Conservation (phyloP, 2,113 vertebrate genomes). For the Nesospiza acunhae region DNA sequence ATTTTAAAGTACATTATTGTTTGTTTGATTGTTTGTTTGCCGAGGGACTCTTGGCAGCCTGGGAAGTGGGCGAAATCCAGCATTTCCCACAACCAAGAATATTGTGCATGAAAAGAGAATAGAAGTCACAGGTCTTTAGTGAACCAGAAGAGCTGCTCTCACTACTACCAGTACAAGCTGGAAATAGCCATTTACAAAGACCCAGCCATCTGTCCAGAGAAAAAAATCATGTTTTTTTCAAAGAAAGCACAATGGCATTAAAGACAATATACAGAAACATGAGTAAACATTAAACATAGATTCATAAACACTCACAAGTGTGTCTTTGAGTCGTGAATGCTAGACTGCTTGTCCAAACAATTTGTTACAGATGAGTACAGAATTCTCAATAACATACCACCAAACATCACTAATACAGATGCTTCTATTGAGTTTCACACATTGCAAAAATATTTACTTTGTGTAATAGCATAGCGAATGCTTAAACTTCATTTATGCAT, state of each 20-base stretch:
- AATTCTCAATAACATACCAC: background rate
- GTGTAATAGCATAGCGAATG: background rate
- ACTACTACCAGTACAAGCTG: background rate
- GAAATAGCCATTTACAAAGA: background rate
- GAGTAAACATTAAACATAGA: background rate
- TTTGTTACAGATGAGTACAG: background rate
- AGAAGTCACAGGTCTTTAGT: background rate
- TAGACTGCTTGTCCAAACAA: background rate
- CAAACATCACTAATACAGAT: background rate
- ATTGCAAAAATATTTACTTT: background rate
- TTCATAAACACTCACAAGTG: background rate
- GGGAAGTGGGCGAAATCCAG: background rate
- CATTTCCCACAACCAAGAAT: background rate
- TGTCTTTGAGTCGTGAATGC: background rate
- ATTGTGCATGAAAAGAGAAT: background rate
- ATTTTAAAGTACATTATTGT: background rate
- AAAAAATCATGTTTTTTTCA: background rate
- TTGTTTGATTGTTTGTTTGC: background rate
- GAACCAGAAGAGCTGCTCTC: background rate
- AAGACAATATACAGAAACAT: background rate
- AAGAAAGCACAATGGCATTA: background rate
- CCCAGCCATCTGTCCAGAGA: background rate
- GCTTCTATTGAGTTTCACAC: background rate
- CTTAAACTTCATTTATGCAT: background rate
- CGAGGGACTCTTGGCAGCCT: background rate